Base-by-base conservation (phyloP, 2,888 invertebrate species). In the Rotaria macrura region DNA sequence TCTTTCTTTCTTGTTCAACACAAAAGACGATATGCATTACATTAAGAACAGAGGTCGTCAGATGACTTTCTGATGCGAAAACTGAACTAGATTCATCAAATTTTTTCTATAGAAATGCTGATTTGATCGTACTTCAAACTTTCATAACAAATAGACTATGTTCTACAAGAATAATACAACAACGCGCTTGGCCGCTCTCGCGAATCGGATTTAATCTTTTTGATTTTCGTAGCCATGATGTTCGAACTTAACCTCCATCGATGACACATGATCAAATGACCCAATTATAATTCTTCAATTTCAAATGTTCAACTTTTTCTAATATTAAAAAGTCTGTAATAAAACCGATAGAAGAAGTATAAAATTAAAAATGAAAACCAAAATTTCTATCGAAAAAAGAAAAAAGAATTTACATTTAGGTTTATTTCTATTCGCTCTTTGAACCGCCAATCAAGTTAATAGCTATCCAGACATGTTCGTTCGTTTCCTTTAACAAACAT, bases 121-220 rank as follows among this genome's bases (percentile, higher is more conserved):
- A 54, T 34, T 65, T 5, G 20, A 29, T 65, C 34, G 38, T 34
- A 20, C 38, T 29, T 65, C 12, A 34, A 17, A 34, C 34, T 20
- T 5, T 34, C 20, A 29, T 34, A 65, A 65, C 65, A 20, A 65
- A 34, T 5, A 65, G 20, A 38, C 5, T 34, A 20, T 34, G 5
- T 49, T 65, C 34, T 65, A 20, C 4, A 20, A 65, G 29, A 65
- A 65, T 65, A 65, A 65, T 65, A 65, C 17, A 65, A 65, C 65
- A 65, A 65, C 65, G 65, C 65, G 65, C 34, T 65, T 65, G 65
- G 65, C 34, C 34, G 65, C 65, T 65, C 65, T 65, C 65, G 34
- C 65, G 65, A 65, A 65, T 65, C 65, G 65, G 34, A 65, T 65
- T 65, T 65, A 65, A 65, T 65, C 65, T 65, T 65, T 65, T 65